These are phyloP conservation scores for Syrrhaptes paradoxus DNA, from an alignment of 2,113 vertebrate genomes.

Conservation along the genomic window DNA sequence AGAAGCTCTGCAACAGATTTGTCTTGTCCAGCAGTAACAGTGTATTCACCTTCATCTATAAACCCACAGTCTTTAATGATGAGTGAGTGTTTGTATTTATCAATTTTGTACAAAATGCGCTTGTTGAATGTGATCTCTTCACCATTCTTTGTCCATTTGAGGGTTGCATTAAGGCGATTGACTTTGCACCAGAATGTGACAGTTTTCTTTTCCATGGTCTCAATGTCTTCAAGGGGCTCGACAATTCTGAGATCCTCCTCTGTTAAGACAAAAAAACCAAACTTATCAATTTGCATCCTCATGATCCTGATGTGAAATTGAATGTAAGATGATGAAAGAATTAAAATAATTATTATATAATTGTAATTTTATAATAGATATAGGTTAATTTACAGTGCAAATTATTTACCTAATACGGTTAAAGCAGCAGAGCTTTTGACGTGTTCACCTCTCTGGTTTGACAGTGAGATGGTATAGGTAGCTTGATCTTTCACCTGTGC, in stretches of 20 bases:
- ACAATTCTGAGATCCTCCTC: conserved; percentile 92
- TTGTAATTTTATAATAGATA: no score
- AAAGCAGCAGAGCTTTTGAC: conserved; percentile 84
- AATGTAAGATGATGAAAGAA: background rate
- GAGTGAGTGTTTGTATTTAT: conserved; percentile 91
- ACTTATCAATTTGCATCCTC: background rate
- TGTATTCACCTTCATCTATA: conserved; percentile 95
- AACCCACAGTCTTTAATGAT: conserved; percentile 93
- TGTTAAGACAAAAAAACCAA: conserved; percentile 54
- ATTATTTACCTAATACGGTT: conserved; percentile 83
- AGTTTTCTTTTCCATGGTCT: conserved; percentile 96
- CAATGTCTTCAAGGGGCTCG: conserved; percentile 90
- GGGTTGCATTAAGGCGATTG: conserved; percentile 89
- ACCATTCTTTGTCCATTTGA: conserved; percentile 93
- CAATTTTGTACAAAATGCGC: conserved; percentile 87
- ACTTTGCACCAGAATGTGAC: conserved; percentile 94
- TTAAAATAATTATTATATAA: background rate
- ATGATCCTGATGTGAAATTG: background rate
- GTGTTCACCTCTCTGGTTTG: conserved; percentile 90
- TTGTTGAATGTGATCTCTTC: conserved; percentile 89
- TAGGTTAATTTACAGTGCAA: background rate
- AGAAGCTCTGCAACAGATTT: conserved; percentile 92
- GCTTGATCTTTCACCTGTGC: conserved; percentile 86
- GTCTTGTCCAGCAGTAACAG: conserved; percentile 86
- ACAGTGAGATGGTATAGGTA: conserved; percentile 82